Conservation (phyloP, 2,888 invertebrate species). For the Lycia hirtaria region DNA sequence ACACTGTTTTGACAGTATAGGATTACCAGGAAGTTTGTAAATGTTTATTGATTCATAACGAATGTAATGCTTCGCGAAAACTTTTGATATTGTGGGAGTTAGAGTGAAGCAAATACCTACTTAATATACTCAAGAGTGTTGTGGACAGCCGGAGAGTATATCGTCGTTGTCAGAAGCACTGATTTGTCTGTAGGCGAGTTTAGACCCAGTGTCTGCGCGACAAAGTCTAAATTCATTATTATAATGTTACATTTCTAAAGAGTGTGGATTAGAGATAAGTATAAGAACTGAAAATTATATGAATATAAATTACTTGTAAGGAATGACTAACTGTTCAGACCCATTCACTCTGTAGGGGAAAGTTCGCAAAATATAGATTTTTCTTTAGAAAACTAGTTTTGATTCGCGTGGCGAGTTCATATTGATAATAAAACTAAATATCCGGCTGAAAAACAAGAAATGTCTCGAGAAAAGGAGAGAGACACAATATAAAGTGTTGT, state of each 20-base stretch:
- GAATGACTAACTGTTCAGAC: slow-evolving; percentile 22
- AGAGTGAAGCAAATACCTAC: slow-evolving; percentile 7
- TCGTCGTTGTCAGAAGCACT: slow-evolving; percentile 9
- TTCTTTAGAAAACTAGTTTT: background rate
- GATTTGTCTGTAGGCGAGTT: slow-evolving; percentile 20
- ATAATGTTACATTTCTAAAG: slow-evolving; percentile 25
- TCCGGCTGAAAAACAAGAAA: background rate
- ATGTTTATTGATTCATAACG: background rate
- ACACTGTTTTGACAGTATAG: background rate
- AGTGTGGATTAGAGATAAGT: slow-evolving; percentile 34
- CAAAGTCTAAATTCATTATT: slow-evolving; percentile 7
- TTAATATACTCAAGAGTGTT: slow-evolving; percentile 35
- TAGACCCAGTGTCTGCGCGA: slow-evolving; percentile 12
- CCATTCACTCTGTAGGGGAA: background rate
- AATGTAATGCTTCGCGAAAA: background rate
- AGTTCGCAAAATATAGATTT: background rate
- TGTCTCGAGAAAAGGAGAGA: background rate
- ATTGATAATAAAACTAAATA: background rate
- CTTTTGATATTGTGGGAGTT: background rate
- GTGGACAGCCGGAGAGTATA: slow-evolving; percentile 30
- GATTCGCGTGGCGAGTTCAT: slow-evolving; percentile 5
- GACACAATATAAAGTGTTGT: background rate
- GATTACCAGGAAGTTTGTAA: background rate
- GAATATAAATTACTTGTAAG: slow-evolving; percentile 36
- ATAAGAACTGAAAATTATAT: slow-evolving; percentile 42